A percentile compares a stretch with the other conserved stretches of the same genome.
These are phyloP conservation scores for crab-eating macaque (Macaca fascicularis) DNA, from an alignment of 2,113 vertebrate genomes.

Conservation along the genomic window DNA sequence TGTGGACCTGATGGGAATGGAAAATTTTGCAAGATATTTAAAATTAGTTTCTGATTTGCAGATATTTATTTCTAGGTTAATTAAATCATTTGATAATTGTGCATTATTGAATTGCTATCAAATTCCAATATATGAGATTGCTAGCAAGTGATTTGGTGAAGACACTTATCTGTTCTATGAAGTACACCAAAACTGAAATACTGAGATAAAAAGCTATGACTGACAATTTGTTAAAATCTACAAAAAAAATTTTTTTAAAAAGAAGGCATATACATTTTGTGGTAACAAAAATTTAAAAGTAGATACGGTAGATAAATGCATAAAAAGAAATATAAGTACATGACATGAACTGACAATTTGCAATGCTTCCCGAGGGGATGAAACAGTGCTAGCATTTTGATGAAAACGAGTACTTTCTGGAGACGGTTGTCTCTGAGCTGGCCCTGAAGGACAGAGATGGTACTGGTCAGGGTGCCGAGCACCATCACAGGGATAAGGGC, in stretches of 20 bases:
- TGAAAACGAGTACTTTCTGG: not conserved
- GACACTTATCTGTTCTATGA: not conserved
- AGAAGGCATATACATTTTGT: not conserved
- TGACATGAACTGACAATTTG: not conserved
- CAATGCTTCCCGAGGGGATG: not conserved
- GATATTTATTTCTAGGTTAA: constrained; percentile 2
- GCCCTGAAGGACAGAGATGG: not conserved
- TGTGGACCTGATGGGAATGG: not conserved
- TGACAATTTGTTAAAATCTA: not conserved
- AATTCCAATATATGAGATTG: not conserved
- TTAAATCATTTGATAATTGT: not conserved
- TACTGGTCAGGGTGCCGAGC: not conserved
- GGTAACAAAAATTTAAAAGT: not conserved
- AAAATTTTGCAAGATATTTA: not conserved
- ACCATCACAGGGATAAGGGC: not conserved
- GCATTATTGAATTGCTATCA: not conserved
- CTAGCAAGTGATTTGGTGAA: not conserved
- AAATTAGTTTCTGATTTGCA: not conserved
- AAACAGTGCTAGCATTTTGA: no score
- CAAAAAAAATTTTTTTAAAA: no score
- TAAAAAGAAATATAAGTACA: not conserved
- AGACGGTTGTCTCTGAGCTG: not conserved
- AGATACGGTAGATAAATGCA: not conserved
- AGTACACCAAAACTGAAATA: not conserved
- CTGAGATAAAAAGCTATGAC: not conserved